Evolutionary conservation across 2,797 vertebrate genomes (phyloP).

Genomic region (Pangasius sanitwongsei): DNA sequence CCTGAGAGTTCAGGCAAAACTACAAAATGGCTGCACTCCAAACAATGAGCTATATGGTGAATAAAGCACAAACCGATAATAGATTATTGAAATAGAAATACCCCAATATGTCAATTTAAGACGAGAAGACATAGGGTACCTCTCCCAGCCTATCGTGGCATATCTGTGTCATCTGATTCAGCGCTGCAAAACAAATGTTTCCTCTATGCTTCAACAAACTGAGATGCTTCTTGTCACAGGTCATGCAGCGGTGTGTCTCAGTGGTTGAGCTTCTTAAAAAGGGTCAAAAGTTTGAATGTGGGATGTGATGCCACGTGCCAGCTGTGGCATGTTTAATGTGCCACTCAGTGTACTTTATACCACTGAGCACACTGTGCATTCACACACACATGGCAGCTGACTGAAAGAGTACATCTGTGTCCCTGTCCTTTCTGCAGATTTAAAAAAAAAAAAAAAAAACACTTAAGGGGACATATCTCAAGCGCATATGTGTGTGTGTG

Average conservation of each 20-base stretch:
- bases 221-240: neutral
- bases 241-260: neutral
- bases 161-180: neutral
- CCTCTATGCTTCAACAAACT: neutral
- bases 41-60: neutral
- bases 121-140: neutral
- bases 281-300: neutral
- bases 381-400: neutral
- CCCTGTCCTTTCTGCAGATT: neutral
- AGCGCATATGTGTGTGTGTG: neutral
- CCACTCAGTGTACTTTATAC: neutral
- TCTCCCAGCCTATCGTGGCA: neutral
- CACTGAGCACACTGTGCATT: neutral
- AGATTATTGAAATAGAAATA: neutral
- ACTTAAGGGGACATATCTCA: neutral
- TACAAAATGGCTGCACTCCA: neutral
- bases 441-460: neutral
- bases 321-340: neutral
- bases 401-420: neutral
- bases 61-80: neutral
- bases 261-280: neutral
- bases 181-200: neutral
- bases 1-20: neutral
- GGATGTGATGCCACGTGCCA: neutral
- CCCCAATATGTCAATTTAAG: neutral